These are phyloP conservation scores for Pagetopsis macropterus DNA, from an alignment of 2,797 vertebrate genomes.

Conservation along the genomic window DNA sequence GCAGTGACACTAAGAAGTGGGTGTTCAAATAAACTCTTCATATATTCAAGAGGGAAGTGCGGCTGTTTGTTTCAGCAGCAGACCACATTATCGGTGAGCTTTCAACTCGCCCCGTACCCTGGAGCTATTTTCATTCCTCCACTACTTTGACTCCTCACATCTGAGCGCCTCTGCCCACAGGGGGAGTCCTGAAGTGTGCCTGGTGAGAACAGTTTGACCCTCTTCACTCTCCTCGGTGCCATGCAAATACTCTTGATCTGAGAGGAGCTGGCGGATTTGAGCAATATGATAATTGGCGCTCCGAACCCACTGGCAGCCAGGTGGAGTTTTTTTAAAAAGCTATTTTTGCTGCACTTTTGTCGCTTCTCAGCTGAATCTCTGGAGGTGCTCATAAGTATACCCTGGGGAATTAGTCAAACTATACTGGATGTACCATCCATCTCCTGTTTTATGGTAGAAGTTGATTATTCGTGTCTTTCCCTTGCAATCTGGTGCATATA, in stretches of 20 bases:
- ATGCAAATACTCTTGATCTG: slow-evolving; percentile 74
- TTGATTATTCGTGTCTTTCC: slow-evolving; percentile 14
- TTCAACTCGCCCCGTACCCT: slow-evolving; percentile 53
- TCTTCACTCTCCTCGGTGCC: slow-evolving; percentile 68
- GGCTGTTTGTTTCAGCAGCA: slow-evolving; percentile 62
- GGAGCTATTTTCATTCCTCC: slow-evolving; percentile 54
- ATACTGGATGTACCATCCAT: slow-evolving; percentile 24
- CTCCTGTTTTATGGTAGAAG: slow-evolving; percentile 27
- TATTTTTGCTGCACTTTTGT: slow-evolving; percentile 35
- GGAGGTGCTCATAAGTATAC: slow-evolving; percentile 25
- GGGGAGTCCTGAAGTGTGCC: slow-evolving; percentile 65
- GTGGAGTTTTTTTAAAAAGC: neutral
- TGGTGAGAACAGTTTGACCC: slow-evolving; percentile 75
- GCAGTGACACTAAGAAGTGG: slow-evolving; percentile 67
- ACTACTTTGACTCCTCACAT: slow-evolving; percentile 51
- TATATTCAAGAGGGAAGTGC: slow-evolving; percentile 52
- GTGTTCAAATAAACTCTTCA: slow-evolving; percentile 62
- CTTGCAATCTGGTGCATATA: slow-evolving; percentile 10
- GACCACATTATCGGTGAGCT: slow-evolving; percentile 53
- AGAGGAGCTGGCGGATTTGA: slow-evolving; percentile 64
- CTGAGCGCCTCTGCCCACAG: slow-evolving; percentile 52
- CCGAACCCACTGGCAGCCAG: slow-evolving; percentile 31
- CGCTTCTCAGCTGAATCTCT: slow-evolving; percentile 16
- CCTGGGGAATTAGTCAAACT: slow-evolving; percentile 42
- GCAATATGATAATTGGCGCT: slow-evolving; percentile 68